Evolutionary conservation across 2,888 invertebrate genomes (phyloP), one percentile per base, ranked within the genome.

Genomic region (Synergus gifuensis): DNA sequence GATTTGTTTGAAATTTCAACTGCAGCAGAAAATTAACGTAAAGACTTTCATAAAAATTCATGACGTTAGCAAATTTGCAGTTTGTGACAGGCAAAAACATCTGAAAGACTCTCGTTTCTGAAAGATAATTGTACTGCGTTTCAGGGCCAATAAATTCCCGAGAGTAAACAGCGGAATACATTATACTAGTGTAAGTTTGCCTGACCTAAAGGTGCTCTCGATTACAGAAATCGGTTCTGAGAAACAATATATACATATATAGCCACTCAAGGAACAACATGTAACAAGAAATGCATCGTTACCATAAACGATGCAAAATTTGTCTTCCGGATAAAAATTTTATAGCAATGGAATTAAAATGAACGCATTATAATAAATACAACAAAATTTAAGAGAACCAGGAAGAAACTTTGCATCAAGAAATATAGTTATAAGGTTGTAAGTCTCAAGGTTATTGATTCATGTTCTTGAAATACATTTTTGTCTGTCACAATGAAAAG

Each of bases 181-280:
- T 69, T 44, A 7, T 46, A 16, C 44, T 69, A 69, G 67, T 69
- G 67, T 69, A 46, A 46, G 67, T 69, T 69, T 46, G 28, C 16
- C 67, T 67, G 67, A 67, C 18, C 67, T 67, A 69, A 69, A 69
- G 67, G 46, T 69, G 67, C 46, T 69, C 67, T 46, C 67, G 67
- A 69, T 69, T 69, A 69, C 67, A 22, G 67, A 69, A 69, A 69
- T 69, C 14, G 67, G 46, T 69, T 69, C 67, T 46, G 46, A 69
- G 67, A 69, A 69, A 69, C 14, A 46, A 36, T 36, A 63, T 36
- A 63, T 36, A 63, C 40, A 28, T 28, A 28, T 28, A 28, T 28
- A 28, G 3, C 28, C 3, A 44, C 46, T 14, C 67, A 67, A 42
- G n/a, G n/a, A 67, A 18, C 44, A 44, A 42, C 44, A 14, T 44